Base-by-base conservation (phyloP, 2,888 invertebrate species). In the Agonopterix subpropinquella region DNA sequence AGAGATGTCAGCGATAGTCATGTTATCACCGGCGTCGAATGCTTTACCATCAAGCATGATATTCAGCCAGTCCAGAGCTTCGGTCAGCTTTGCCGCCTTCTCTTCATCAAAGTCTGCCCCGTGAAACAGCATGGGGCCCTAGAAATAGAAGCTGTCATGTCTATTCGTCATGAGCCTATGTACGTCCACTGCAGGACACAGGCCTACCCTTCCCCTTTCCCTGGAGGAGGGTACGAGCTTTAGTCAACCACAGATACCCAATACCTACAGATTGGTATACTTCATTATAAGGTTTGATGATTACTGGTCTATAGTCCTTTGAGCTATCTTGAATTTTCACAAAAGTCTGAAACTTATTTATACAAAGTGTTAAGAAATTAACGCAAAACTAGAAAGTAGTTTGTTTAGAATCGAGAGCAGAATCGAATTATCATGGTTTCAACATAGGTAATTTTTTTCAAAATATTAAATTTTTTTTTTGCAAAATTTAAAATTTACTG, bases 1-100 rank as follows among this genome's bases (percentile, higher is more conserved):
- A 39, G 90, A 74, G 56, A 93, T 89, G 67, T 95, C 95, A 2
- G 94, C 94, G 11, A 94, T 87, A 1, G 94, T 93, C 51, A 94
- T 68, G 51, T 91, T 84, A 47, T 92, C 89, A 4, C 94, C 94
- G 7, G 93, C 93, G 1, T 91, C 90, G 73, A 91, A 94, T 7
- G 89, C 77, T n/a, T 81, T 83, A 1, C 90, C 89, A 11, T 90
- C 89, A 7, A 94, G 66, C 69, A 89, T 90, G 0, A 61, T 77
- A 65, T 94, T 88, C 10, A 94, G 68, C 69, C 89, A 89, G 13
- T 80, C 89, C 11, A 93, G 77, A 2, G 91, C 90, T 61, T 92
- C 92, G 47, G 91, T 90, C 41, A 93, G 59, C 57, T 90, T 90
- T 36, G 77, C 77, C 48, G 79, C 77, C 9, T 81, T 83, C 10